Base-by-base conservation (phyloP, 2,797 vertebrate species). In the Leontopithecus rosalia region DNA sequence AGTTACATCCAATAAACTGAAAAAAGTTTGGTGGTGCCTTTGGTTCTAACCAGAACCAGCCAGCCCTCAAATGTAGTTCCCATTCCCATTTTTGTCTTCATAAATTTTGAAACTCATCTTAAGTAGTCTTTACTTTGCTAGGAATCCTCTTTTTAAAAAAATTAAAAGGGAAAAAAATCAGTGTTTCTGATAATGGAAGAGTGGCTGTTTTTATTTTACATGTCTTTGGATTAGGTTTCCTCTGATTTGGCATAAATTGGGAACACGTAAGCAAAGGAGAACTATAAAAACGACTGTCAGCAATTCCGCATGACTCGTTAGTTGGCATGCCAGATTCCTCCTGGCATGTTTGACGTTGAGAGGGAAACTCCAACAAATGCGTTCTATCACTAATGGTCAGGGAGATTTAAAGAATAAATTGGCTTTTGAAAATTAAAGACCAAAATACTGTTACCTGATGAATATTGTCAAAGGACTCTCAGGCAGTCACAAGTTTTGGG, bases 191-290 rank as follows among this genome's bases (percentile, higher is more conserved):
- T 85, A 20, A 28, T 64, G 96, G 2, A 67, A n/a, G 33, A 19
- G 1, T 72, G 36, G 30, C 39, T 88, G 28, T 39, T 36, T 95
- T 92, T 92, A 10, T 79, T 80, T 91, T 76, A 39, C 50, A 10
- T 64, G 17, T 91, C 70, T 91, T 91, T 76, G 61, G 39, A 52
- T 52, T 95, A 55, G n/a, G 7, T 87, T 80, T 96, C 46, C 33
- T 94, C 10, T 83, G 43, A 76, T 73, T 80, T 39, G 19, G n/a
- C 24, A 48, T 94, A 89, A 86, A 88, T 36, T 93, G 33, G 61
- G 46, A 91, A 84, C 10, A 70, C 67, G 75, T 84, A 82, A 93
- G 72, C 55, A 94, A 92, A 95, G 43, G 76, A 95, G 9, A 36
- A 64, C 57, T 84, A 33, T 96, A 76, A 88, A 96, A 94, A 67